phyloP scores from a whole-genome alignment of 2,888 invertebrate genomes.

The Cataglyphis albicans region DNA sequence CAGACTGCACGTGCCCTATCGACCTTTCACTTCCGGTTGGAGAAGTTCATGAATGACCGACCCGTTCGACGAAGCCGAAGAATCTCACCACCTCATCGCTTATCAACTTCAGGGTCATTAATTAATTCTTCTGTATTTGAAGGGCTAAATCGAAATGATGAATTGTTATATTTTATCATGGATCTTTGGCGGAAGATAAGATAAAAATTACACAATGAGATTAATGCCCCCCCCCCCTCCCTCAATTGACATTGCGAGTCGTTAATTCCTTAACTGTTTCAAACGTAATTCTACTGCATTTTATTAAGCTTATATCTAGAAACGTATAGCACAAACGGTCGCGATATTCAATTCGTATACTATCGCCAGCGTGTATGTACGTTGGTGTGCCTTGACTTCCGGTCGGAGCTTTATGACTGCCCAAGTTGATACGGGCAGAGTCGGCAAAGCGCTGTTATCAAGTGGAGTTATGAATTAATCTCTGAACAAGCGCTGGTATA shows the following conservation, averaged over 20 bases:
- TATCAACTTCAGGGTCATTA: constrained; percentile 1
- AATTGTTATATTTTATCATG: neutral
- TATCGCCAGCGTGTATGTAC: neutral
- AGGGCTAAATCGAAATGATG: neutral
- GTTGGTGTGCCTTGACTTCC: constrained; percentile 27
- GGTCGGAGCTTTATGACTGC: constrained; percentile 56
- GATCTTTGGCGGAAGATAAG: neutral
- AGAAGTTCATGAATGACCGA: constrained; percentile 14
- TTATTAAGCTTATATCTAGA: neutral
- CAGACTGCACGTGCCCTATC: constrained; percentile 54
- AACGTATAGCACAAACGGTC: neutral
- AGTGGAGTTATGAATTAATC: constrained; percentile 65
- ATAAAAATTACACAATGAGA: neutral
- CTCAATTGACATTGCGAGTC: neutral
- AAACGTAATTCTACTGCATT: neutral
- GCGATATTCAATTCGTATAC: neutral
- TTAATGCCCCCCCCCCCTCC: neutral
- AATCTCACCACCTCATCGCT: neutral
- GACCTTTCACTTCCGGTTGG: constrained; percentile 30
- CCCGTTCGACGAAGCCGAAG: neutral
- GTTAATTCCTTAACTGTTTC: neutral
- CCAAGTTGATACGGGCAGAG: constrained; percentile 8
- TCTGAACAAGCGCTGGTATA: constrained; percentile 31
- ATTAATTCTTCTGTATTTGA: constrained; percentile 18
- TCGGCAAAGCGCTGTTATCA: constrained; percentile 29